These are phyloP conservation scores for Chloebia gouldiae DNA, from an alignment of 2,113 vertebrate genomes.

Conservation along the genomic window DNA sequence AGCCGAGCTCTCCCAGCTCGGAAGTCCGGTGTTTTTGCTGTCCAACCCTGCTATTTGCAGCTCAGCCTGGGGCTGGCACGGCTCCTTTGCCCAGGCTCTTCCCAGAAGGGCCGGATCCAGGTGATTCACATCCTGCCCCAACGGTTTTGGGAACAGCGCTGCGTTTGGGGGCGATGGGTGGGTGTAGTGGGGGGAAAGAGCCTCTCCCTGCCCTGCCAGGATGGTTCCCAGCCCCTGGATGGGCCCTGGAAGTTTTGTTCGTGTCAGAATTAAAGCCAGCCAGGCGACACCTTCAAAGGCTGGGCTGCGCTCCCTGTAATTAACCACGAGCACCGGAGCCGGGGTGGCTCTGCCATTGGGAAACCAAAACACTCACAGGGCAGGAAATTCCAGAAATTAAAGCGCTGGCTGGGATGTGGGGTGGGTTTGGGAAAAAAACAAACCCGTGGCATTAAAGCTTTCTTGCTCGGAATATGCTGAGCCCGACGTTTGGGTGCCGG, in stretches of 20 bases:
- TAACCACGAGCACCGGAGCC: not conserved
- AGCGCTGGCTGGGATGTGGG: not conserved
- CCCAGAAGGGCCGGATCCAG: constrained; percentile 10
- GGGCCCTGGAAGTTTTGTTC: not conserved
- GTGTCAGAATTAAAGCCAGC: not conserved
- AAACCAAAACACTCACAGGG: constrained; percentile 39
- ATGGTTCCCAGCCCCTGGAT: not conserved
- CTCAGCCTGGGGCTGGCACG: not conserved
- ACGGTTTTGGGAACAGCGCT: not conserved
- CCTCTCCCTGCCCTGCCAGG: not conserved
- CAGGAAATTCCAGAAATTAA: constrained; percentile 63
- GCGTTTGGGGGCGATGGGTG: not conserved
- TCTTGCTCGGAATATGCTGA: not conserved
- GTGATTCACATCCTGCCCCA: constrained; percentile 52
- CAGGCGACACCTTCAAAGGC: constrained; percentile 36
- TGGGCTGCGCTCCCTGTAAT: not conserved
- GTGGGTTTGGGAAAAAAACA: not conserved
- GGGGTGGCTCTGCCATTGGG: not conserved
- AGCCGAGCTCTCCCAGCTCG: not conserved
- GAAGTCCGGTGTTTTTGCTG: constrained; percentile 10
- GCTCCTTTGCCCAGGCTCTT: not conserved
- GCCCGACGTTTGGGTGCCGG: not conserved
- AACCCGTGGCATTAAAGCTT: not conserved
- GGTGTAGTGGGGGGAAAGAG: not conserved
- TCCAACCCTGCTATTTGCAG: constrained; percentile 20